phyloP scores from a whole-genome alignment of 1,140 invertebrate species.

The Eueides isabella region DNA sequence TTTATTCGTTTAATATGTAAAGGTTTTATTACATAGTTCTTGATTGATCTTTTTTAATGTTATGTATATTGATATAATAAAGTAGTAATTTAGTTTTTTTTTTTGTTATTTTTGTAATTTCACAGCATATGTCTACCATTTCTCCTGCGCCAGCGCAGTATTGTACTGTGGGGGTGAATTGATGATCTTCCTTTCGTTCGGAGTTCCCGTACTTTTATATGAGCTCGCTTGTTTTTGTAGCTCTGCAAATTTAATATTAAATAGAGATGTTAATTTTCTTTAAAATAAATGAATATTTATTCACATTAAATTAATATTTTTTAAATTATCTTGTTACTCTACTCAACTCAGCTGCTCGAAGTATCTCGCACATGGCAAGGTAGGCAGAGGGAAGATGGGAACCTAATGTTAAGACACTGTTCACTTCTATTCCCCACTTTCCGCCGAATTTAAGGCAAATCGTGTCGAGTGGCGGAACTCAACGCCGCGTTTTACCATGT shows the following conservation, averaged over 20 bases:
- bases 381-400: too few relatives aligned
- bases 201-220: slow-evolving; percentile 45
- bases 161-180: slow-evolving; percentile 63
- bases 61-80: not conserved
- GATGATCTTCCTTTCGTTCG: slow-evolving; percentile 53
- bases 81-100: not conserved
- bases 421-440: too few relatives aligned
- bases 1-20: slow-evolving; percentile 3
- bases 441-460: too few relatives aligned
- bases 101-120: not conserved
- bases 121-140: slow-evolving; percentile 53
- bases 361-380: too few relatives aligned
- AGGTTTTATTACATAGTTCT: not conserved
- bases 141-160: slow-evolving; percentile 57
- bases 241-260: slow-evolving; percentile 47
- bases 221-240: slow-evolving; percentile 62
- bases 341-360: too few relatives aligned
- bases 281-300: too few relatives aligned
- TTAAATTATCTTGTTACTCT: too few relatives aligned
- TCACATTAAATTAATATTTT: too few relatives aligned
- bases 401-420: too few relatives aligned
- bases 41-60: not conserved
- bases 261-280: not conserved
- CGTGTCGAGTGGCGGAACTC: too few relatives aligned
- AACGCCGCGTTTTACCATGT: too few relatives aligned